These are phyloP conservation scores for Mastomys coucha DNA, from an alignment of 2,113 vertebrate species.

Conservation along the genomic window DNA sequence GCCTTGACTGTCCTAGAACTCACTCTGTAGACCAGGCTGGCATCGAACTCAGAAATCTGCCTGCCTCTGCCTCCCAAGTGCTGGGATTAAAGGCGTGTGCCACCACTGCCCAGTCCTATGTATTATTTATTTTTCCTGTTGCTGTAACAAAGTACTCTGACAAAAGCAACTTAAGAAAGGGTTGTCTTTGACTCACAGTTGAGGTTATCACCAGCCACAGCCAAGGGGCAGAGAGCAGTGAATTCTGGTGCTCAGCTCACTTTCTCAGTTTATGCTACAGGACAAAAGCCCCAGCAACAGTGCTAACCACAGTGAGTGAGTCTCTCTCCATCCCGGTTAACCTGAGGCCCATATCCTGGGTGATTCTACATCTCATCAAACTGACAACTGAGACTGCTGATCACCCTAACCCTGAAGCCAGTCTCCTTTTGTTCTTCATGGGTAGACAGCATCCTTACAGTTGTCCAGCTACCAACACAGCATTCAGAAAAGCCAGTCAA, in stretches of 20 bases:
- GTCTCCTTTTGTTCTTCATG: neutral
- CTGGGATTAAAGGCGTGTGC: too few species aligned
- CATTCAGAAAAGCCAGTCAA: neutral
- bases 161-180: too few species aligned
- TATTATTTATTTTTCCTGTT: too few species aligned
- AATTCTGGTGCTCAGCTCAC: neutral
- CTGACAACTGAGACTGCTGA: neutral
- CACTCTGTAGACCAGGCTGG: too few species aligned
- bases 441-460: neutral
- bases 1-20: too few species aligned
- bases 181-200: neutral
- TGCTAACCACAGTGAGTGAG: too few species aligned
- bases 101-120: too few species aligned
- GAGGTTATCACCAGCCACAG: neutral
- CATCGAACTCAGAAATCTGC: too few species aligned
- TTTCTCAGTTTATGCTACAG: neutral
- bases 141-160: too few species aligned
- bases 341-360: neutral
- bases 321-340: neutral
- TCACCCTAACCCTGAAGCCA: neutral
- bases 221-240: neutral
- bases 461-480: neutral
- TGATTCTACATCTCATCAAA: neutral
- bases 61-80: too few species aligned
- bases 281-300: neutral